phyloP scores from a whole-genome alignment of 2,888 invertebrate genomes.

The Palloptera scutellata region DNA sequence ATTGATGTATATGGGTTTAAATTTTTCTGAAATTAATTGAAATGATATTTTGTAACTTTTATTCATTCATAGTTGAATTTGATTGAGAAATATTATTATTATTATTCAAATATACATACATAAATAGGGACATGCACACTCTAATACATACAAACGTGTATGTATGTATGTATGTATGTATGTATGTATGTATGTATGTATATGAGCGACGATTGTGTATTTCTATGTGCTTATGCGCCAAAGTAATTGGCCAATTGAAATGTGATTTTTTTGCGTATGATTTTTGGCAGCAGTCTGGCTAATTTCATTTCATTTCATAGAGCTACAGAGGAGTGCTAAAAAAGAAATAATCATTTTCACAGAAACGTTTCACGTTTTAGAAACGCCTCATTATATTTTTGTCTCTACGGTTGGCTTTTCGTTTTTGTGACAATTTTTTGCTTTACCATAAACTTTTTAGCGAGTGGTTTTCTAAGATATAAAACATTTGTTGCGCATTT shows the following conservation, averaged over 20 bases:
- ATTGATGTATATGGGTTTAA: not conserved
- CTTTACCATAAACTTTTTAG: not conserved
- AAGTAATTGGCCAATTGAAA: constrained; percentile 36
- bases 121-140: not conserved
- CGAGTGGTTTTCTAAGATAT: not conserved
- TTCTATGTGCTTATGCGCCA: constrained; percentile 19
- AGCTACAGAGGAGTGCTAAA: not conserved
- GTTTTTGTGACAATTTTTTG: not conserved
- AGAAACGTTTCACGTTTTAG: constrained; percentile 24
- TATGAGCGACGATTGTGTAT: constrained; percentile 1
- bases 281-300: constrained; percentile 30
- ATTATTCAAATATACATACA: not conserved
- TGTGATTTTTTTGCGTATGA: constrained; percentile 17
- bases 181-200: constrained; percentile 4
- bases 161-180: not conserved
- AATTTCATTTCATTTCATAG: constrained; percentile 26
- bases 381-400: constrained; percentile 24
- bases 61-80: not conserved
- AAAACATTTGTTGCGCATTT: constrained; percentile 7
- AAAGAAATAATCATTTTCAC: constrained; percentile 12
- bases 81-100: not conserved
- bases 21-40: not conserved
- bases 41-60: not conserved
- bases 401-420: not conserved
- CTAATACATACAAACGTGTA: not conserved